Evolutionary conservation across 2,113 vertebrate genomes (phyloP), one percentile per base, ranked within the genome.

Genomic region (Sialia sialis): DNA sequence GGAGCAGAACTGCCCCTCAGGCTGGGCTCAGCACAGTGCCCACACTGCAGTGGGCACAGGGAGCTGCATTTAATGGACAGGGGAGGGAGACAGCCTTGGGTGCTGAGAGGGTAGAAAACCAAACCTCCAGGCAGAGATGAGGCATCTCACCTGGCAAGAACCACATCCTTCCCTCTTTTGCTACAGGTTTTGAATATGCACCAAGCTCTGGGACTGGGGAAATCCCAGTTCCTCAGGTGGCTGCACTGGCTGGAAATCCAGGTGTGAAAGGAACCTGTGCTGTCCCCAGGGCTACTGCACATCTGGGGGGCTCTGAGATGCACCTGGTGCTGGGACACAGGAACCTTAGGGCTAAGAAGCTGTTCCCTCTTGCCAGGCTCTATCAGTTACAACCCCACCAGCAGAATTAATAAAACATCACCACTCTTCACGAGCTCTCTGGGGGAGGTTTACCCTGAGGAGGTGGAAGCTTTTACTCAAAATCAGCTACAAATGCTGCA

Each of bases 271-370:
- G 22, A 72, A 52, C 30, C 66, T 14, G 8, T 14, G 77, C 56
- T 30, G 55, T 19, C 23, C 62, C 43, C 38, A 5, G 41, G 32
- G 67, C 46, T 56, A 2, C 10, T 4, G 3, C 63, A 22, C n/a
- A n/a, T 8, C 13, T 21, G 39, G 56, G 7, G 17, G 16, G 20
- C 48, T 80, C 52, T 0, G 1, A 38, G 39, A 25, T 0, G 0
- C 64, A 55, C 44, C 51, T n/a, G 29, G 23, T 22, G 23, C 39
- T 0, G 0, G 38, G 56, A 13, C 49, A 87, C 26, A 23, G 48
- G 21, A 10, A 36, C 9, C 39, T 38, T 56, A 11, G 52, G 64
- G 30, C 20, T 12, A 4, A 43, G 82, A 58, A 63, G 48, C 80
- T 36, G 38, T 32, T n/a, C 18, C 54, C 49, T 63, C 72, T 10